phyloP scores from a whole-genome alignment of 2,113 vertebrate species.

The Catagonus wagneri region DNA sequence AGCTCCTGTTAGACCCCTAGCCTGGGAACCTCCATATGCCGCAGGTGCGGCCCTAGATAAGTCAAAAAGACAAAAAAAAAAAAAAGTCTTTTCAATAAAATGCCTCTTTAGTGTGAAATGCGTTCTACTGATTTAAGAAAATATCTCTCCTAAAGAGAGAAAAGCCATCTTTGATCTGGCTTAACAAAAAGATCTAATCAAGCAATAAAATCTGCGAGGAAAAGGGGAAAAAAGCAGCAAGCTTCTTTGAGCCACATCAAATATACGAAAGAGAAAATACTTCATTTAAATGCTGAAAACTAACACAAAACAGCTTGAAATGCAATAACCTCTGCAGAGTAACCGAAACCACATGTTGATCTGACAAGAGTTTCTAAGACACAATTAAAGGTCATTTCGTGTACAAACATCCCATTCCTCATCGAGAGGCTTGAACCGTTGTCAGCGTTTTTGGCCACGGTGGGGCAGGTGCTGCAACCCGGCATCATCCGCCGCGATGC shows the following conservation, averaged over 20 bases:
- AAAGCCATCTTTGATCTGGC: conserved; percentile 84
- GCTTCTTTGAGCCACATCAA: conserved; percentile 85
- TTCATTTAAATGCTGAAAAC: conserved; percentile 83
- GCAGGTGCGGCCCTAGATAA: too few species aligned
- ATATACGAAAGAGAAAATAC: conserved; percentile 83
- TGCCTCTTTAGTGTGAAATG: conserved; percentile 66
- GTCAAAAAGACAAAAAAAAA: conserved; percentile 51
- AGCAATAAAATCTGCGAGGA: conserved; percentile 80
- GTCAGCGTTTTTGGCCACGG: conserved; percentile 19
- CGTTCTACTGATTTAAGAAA: conserved; percentile 77
- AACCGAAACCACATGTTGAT: conserved; percentile 82
- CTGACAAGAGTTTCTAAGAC: conserved; percentile 84
- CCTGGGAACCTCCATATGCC: too few species aligned
- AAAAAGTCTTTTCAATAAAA: conserved; percentile 75
- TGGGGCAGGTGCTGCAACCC: conserved; percentile 73
- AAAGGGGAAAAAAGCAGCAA: conserved; percentile 14
- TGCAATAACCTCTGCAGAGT: conserved; percentile 74
- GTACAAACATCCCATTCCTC: conserved; percentile 76
- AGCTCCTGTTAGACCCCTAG: too few species aligned
- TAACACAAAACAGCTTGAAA: conserved; percentile 83
- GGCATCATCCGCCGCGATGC: neutral
- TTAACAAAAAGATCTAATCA: conserved; percentile 85
- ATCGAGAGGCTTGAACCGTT: conserved; percentile 58
- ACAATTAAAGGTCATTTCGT: conserved; percentile 83
- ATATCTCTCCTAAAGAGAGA: conserved; percentile 76